Evolutionary conservation across 2,888 invertebrate genomes (phyloP).

Genomic region (Cheilosia impressa): DNA sequence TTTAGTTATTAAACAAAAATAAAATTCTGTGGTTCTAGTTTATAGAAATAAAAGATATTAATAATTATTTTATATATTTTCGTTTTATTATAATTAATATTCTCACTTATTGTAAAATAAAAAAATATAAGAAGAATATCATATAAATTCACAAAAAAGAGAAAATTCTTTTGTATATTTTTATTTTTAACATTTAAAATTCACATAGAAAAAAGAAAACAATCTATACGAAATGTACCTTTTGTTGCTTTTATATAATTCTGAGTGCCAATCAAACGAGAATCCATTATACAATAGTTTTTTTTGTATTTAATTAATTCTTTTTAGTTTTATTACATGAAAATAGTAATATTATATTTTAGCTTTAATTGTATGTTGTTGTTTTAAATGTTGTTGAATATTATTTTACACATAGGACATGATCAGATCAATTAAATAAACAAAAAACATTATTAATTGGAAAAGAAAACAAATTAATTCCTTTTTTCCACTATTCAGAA

Average conservation of each 20-base stretch:
- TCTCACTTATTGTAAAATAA: conserved; percentile 51
- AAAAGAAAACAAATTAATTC: conserved; percentile 41
- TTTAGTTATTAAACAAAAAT: conserved; percentile 76
- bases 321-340: conserved; percentile 35
- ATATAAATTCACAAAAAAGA: conserved; percentile 35
- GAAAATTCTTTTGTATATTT: conserved; percentile 32
- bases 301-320: conserved; percentile 53
- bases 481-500: conserved; percentile 37
- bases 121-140: conserved; percentile 42
- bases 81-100: conserved; percentile 46
- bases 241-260: conserved; percentile 64
- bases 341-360: conserved; percentile 22
- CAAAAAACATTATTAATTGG: conserved; percentile 50
- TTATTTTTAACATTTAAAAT: conserved; percentile 19
- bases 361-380: conserved; percentile 55
- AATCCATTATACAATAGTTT: conserved; percentile 59
- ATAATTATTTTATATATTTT: conserved; percentile 77
- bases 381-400: conserved; percentile 69
- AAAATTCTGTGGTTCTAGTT: conserved; percentile 78
- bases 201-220: conserved; percentile 30
- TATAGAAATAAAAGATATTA: conserved; percentile 71
- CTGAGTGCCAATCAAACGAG: conserved; percentile 68
- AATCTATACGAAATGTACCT: conserved; percentile 61
- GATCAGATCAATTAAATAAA: conserved; percentile 60
- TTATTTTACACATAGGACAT: conserved; percentile 37